phyloP scores from a whole-genome alignment of 2,113 vertebrate species.

The Tautogolabrus adspersus region DNA sequence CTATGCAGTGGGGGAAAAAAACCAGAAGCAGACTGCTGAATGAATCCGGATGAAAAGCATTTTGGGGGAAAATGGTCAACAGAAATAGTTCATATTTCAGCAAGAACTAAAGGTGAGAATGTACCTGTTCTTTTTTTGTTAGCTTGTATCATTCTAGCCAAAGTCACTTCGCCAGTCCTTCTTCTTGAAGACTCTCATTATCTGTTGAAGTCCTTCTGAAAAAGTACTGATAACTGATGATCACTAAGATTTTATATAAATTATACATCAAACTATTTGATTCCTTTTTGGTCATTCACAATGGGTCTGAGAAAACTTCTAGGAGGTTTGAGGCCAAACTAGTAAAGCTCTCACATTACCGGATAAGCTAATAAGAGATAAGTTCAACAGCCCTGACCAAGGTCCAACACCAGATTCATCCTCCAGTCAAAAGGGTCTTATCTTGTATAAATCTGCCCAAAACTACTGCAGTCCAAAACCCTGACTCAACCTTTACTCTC shows the following conservation, averaged over 20 bases:
- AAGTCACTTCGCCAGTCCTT: too few relatives aligned
- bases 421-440: too few relatives aligned
- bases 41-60: background rate
- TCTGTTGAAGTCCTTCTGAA: too few relatives aligned
- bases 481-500: constrained; percentile 1
- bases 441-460: too few relatives aligned
- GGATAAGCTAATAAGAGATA: background rate
- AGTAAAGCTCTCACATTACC: background rate
- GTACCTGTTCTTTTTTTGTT: background rate
- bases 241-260: too few relatives aligned
- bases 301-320: too few relatives aligned
- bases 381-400: background rate
- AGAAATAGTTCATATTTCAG: background rate
- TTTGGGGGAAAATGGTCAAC: background rate
- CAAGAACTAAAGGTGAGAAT: background rate
- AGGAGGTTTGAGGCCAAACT: background rate
- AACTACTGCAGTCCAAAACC: too few relatives aligned
- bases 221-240: too few relatives aligned
- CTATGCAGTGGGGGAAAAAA: background rate
- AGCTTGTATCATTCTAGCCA: too few relatives aligned
- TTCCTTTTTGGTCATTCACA: too few relatives aligned
- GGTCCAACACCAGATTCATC: background rate
- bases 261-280: too few relatives aligned
- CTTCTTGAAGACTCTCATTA: too few relatives aligned
- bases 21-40: background rate